phyloP scores from a whole-genome alignment of 1,140 invertebrate genomes.

The Ceratosolen fusciceps region DNA sequence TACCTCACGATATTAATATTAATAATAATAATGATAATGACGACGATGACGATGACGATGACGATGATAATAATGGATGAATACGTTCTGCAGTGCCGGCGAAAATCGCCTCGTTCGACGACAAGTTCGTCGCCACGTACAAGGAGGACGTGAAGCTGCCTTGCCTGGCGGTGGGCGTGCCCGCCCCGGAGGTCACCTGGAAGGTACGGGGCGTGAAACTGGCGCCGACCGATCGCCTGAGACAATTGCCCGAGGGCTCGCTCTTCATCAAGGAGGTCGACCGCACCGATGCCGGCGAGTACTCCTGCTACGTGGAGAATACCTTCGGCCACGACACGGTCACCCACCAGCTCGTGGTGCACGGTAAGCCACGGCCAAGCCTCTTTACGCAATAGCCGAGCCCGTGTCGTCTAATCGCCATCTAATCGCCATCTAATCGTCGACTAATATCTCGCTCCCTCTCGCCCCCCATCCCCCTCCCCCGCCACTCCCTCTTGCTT shows the following conservation, averaged over 20 bases:
- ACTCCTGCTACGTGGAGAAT: slow-evolving; percentile 93
- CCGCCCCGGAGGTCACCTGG: slow-evolving; percentile 90
- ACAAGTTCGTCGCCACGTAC: slow-evolving; percentile 89
- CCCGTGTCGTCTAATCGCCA: no score
- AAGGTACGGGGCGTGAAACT: slow-evolving; percentile 80
- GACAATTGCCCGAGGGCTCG: slow-evolving; percentile 89
- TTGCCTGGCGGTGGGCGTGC: slow-evolving; percentile 91
- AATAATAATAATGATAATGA: no score
- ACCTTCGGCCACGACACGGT: slow-evolving; percentile 92
- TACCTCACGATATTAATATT: no score
- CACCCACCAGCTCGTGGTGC: slow-evolving; percentile 89
- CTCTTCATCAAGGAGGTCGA: slow-evolving; percentile 91
- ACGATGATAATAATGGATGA: not conserved
- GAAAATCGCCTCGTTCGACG: slow-evolving; percentile 93
- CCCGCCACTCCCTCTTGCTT: no score
- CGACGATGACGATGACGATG: no score
- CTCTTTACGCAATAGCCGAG: no score
- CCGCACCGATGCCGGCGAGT: slow-evolving; percentile 90
- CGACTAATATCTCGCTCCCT: no score
- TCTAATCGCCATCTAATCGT: no score
- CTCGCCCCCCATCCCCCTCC: no score
- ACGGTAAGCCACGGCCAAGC: no score
- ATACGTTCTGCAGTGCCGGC: slow-evolving; percentile 81
- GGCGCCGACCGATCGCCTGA: slow-evolving; percentile 82
- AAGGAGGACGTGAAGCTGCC: slow-evolving; percentile 92